Percentiles rank a stretch among this genome's conserved stretches.
Evolutionary conservation across 2,113 vertebrate species (phyloP).

Genomic region (Euleptes europaea): DNA sequence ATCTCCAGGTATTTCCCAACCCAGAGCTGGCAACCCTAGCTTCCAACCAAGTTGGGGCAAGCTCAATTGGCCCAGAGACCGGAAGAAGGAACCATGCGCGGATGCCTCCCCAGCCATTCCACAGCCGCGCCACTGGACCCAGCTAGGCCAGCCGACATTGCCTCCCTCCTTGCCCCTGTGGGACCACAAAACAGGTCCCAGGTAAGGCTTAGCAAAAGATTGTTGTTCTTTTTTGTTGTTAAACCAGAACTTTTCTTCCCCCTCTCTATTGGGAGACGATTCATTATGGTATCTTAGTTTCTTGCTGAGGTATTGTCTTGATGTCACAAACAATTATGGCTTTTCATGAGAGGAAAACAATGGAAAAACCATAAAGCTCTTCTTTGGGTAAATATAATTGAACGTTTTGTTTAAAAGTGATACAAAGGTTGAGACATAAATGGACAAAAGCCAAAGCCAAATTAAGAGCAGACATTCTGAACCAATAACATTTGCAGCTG

Average conservation of each 20-base stretch:
- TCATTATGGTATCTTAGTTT: slow-evolving; percentile 54
- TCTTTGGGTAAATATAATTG: slow-evolving; percentile 43
- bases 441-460: slow-evolving; percentile 15
- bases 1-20: no score
- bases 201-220: slow-evolving; percentile 43
- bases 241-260: slow-evolving; percentile 37
- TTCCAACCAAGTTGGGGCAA: no score
- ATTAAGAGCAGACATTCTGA: neutral
- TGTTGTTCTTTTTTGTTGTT: slow-evolving; percentile 32
- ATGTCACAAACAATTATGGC: slow-evolving; percentile 38
- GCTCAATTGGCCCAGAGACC: no score
- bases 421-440: slow-evolving; percentile 27
- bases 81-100: no score
- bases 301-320: slow-evolving; percentile 53
- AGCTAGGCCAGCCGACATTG: no score
- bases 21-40: no score
- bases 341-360: slow-evolving; percentile 40
- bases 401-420: slow-evolving; percentile 34
- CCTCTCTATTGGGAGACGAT: slow-evolving; percentile 47
- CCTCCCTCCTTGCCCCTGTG: no score
- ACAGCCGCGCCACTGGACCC: no score
- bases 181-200: no score
- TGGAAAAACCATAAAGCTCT: slow-evolving; percentile 23
- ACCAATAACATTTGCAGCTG: neutral
- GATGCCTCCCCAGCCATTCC: no score